phyloP scores from a whole-genome alignment of 2,888 invertebrate species.

The Zygothrica quintamaculata region DNA sequence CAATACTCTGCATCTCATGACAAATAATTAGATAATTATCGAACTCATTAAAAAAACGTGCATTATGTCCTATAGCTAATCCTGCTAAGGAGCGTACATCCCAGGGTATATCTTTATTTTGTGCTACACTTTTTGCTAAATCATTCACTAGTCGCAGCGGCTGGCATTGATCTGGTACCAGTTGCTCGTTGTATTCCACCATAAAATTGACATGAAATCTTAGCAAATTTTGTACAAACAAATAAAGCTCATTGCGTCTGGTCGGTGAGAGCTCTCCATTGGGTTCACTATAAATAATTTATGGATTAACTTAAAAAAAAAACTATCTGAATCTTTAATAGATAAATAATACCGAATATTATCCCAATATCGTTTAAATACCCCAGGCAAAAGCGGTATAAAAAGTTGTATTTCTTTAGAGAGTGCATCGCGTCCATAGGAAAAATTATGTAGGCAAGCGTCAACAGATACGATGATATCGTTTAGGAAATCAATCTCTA shows the following conservation, averaged over 20 bases:
- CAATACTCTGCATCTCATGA: slow-evolving; percentile 48
- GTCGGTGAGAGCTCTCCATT: slow-evolving; percentile 76
- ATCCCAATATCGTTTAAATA: slow-evolving; percentile 72
- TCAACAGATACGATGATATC: slow-evolving; percentile 71
- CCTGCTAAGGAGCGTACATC: slow-evolving; percentile 88
- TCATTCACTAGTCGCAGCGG: slow-evolving; percentile 45
- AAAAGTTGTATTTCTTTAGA: slow-evolving; percentile 59
- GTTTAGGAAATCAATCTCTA: slow-evolving; percentile 59
- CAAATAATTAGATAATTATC: slow-evolving; percentile 58
- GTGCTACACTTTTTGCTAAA: slow-evolving; percentile 81
- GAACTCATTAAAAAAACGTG: slow-evolving; percentile 83
- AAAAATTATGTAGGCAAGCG: slow-evolving; percentile 83
- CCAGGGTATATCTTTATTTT: slow-evolving; percentile 86
- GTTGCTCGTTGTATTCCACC: slow-evolving; percentile 83
- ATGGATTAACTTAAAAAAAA: neutral
- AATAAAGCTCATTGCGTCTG: slow-evolving; percentile 80
- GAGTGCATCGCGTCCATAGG: slow-evolving; percentile 76
- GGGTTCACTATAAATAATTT: slow-evolving; percentile 12
- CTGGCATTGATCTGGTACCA: slow-evolving; percentile 35
- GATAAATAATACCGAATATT: slow-evolving; percentile 68
- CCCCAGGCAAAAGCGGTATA: slow-evolving; percentile 71
- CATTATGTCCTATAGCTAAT: slow-evolving; percentile 86
- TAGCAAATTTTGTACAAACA: slow-evolving; percentile 84
- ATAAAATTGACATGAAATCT: slow-evolving; percentile 83
- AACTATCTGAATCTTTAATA: neutral